Evolutionary conservation across 2,888 invertebrate species (phyloP).

Genomic region (Epistrophe eligans): DNA sequence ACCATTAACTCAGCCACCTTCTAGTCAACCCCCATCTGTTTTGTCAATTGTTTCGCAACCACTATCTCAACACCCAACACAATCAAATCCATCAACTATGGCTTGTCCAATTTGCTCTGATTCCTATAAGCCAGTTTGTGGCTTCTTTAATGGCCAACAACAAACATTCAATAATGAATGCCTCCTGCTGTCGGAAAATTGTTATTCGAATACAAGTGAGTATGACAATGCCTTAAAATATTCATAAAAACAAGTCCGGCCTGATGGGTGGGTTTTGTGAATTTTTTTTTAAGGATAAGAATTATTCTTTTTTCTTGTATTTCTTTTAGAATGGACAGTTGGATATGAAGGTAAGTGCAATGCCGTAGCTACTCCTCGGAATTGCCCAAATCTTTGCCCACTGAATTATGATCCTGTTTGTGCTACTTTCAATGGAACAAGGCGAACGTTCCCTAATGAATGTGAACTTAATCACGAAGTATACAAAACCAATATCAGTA

Average conservation of each 20-base stretch:
- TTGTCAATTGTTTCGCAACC: no score
- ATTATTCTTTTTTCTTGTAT: background rate
- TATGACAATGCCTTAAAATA: background rate
- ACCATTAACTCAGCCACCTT: background rate
- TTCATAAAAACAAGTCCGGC: no score
- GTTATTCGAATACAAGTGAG: constrained; percentile 56
- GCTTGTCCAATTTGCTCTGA: constrained; percentile 52
- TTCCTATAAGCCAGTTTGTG: constrained; percentile 58
- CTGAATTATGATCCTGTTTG: constrained; percentile 49
- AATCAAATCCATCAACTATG: background rate
- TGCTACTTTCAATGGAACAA: constrained; percentile 49
- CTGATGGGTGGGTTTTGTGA: no score
- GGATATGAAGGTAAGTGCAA: constrained; percentile 54
- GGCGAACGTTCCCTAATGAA: constrained; percentile 61
- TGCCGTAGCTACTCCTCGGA: background rate
- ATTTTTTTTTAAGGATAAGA: no score
- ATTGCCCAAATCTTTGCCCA: constrained; percentile 59
- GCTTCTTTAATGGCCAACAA: constrained; percentile 42
- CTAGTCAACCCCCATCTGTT: no score
- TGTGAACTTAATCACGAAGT: constrained; percentile 66
- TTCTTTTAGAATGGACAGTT: constrained; percentile 51
- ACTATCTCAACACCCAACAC: background rate
- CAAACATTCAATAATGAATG: constrained; percentile 64
- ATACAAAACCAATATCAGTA: constrained; percentile 42
- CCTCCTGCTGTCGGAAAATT: constrained; percentile 51